Base-by-base conservation (phyloP, 1,140 invertebrate genomes). In the Drosophila willistoni region DNA sequence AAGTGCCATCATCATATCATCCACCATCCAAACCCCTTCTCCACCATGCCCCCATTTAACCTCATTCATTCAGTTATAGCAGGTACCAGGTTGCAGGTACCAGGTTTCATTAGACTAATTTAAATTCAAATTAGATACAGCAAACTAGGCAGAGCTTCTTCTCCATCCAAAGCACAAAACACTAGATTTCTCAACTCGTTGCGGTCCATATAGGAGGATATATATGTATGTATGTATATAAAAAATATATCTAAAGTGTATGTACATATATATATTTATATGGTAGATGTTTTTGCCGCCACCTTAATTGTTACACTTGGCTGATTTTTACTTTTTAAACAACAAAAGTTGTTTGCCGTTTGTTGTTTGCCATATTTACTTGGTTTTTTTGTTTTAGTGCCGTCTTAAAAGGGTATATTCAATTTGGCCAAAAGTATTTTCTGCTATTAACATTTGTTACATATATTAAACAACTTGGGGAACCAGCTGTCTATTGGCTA, bases 271-370 rank as follows among this genome's bases (percentile, higher is more conserved):
- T 51, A 51, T 51, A 17, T 47, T 51, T 51, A 51, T 51, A 51
- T 22, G 44, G 44, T 51, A 51, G 44, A 51, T 51, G 44, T 51
- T 71, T 79, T 68, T 75, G 76, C 82, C 72, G 80, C 81, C 83
- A 83, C 80, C 44, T 89, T 89, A 89, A 89, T 89, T 89, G 84
- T 89, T 89, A 89, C 84, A 89, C 84, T 87, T 89, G 80, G 84
- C 80, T 89, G 84, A 89, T 81, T 89, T 59, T 89, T 90, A 89
- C 81, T 89, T 89, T 89, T 81, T 81, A 75, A 86, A 78, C 73
- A 84, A 81, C 77, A 89, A 89, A 89, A 86, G 79, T 86, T 86
- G 82, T 85, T 85, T 75, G 73, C 73, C 73, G 74, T 68, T 65
- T 75, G 73, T 67, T 66, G 74, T 68, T 65, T 77, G 82, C 81